Base-by-base conservation (phyloP, 2,888 invertebrate species). In the Ellobium chinense region DNA sequence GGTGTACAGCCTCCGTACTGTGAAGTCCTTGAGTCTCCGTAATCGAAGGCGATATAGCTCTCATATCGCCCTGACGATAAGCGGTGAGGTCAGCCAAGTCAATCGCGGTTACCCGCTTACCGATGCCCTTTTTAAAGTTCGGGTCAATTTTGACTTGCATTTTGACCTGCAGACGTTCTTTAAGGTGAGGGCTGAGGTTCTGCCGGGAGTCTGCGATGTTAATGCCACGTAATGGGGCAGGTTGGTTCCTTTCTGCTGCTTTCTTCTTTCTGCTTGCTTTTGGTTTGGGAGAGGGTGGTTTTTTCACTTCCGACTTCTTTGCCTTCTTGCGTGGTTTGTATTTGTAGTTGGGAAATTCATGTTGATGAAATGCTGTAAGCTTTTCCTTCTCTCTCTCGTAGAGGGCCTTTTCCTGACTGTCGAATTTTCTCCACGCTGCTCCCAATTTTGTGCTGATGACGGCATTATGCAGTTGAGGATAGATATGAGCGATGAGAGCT, bases 81-180 rank as follows among this genome's bases (percentile, higher is more conserved):
- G 65, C 58, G n/a, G 66, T 66, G 24, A 80, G 68, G 31, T 80
- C 80, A 21, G 80, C 72, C 24, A 80, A 31, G 54, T 80, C 74
- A 21, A 80, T 80, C 21, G 65, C 80, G 1, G 80, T 80, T 31
- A 37, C 39, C 21, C 80, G 73, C 31, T 66, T 80, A 14, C 80
- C 80, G 0, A 80, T 73, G n/a, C 63, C 80, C n/a, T 37, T 62
- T 29, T 68, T 73, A 29, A 80, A 29, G 12, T 74, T 74, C n/a
- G 80, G 74, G 68, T 80, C 80, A 29, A 80, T 80, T 29, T 78
- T 78, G 21, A 70, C 78, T 31, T 78, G 68, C 77, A 69, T 78
- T 39, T 78, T 78, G 2, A 68, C 68, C 34, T 78, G 69, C 1
- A 72, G 65, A 27, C 70, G 62, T n/a, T 54, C 54, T 34, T 78